phyloP scores from a whole-genome alignment of 2,888 invertebrate genomes.

The Geophilus truncorum region DNA sequence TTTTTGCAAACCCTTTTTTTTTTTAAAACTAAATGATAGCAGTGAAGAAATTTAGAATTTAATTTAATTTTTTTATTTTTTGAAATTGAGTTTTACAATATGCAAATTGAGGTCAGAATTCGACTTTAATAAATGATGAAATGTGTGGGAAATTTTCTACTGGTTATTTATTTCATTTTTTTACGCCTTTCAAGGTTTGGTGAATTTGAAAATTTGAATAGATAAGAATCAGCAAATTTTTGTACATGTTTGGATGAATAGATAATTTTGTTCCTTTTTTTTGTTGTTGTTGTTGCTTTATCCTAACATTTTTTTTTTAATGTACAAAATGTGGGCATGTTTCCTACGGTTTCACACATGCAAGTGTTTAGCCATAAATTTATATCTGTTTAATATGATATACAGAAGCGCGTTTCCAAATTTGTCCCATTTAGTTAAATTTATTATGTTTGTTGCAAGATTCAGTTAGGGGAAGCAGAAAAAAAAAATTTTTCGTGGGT shows the following conservation, averaged over 20 bases:
- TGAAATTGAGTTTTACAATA: not conserved
- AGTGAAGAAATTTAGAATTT: not conserved
- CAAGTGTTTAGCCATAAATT: not conserved
- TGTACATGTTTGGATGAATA: not conserved
- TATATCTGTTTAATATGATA: not conserved
- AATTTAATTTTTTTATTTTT: not conserved
- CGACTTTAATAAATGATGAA: not conserved
- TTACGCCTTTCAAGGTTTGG: not conserved
- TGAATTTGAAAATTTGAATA: not conserved
- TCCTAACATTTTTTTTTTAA: not conserved
- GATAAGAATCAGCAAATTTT: not conserved
- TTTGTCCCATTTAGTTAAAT: slow-evolving; percentile 14
- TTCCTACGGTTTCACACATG: not conserved
- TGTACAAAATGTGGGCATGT: not conserved
- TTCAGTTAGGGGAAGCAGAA: not conserved
- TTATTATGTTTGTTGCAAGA: slow-evolving; percentile 1
- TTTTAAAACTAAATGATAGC: not conserved
- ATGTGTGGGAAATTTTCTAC: not conserved
- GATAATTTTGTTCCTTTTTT: not conserved
- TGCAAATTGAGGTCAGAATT: not conserved
- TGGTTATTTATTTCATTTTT: not conserved
- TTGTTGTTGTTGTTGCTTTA: not conserved
- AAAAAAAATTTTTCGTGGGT: not conserved
- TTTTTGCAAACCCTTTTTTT: too few relatives aligned
- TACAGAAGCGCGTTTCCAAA: not conserved